Evolutionary conservation across 2,888 invertebrate genomes (phyloP), one percentile per base, ranked within the genome.

Genomic region (Campoletis raptor): DNA sequence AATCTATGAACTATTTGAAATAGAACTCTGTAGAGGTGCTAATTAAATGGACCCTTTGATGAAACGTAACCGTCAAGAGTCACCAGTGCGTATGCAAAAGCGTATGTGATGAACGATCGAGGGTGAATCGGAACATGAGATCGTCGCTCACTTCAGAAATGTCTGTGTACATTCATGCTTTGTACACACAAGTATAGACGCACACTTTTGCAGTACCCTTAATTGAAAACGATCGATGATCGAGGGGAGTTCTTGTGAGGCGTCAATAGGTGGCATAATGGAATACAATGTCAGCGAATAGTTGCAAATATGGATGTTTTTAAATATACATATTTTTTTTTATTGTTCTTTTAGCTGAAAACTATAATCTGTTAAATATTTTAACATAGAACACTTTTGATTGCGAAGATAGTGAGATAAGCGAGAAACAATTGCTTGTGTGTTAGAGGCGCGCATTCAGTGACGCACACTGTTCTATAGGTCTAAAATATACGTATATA

Each of bases 11-110:
- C 70, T 61, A 42, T 64, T 42, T 12, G 54, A 69, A 70, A 81
- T 70, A 87, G 81, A 87, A 72, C 52, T 76, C 21, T 30, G 66
- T 79, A 89, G 88, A 88, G 90, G 89, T 90, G 90, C 88, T 92
- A 92, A 92, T 92, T 91, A 91, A 91, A 91, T 90, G 90, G 89
- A 89, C 81, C 90, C 92, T 91, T 92, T 91, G 91, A 92, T 87
- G 89, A 73, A 88, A 83, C 66, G 79, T 87, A 87, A 90, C 85
- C 84, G 73, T 66, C 45, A 45, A 42, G 37, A 66, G 73, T 73
- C 66, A 45, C 54, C 36, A 66, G 67, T 21, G 45, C 48, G 54
- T 37, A 83, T 37, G 48, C 36, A 79, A 73, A 54, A 40, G 57
- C 76, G 69, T 70, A 30, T 15, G 15, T 10, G 45, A 57, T 30